These are phyloP conservation scores for Columba janthina DNA, from an alignment of 2,113 vertebrate species.

Conservation along the genomic window DNA sequence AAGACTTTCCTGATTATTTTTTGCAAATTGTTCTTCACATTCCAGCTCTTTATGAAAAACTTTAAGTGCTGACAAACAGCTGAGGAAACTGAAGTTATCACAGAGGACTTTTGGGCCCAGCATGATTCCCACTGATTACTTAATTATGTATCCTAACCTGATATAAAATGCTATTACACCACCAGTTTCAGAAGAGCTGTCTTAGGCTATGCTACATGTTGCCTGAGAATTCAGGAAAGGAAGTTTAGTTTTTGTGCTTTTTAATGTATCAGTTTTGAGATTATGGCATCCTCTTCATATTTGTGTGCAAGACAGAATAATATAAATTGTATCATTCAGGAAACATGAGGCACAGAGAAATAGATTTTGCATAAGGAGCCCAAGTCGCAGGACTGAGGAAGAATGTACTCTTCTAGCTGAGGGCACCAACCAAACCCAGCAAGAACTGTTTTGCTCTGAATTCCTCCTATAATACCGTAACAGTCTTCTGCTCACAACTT, in stretches of 20 bases:
- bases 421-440: background rate
- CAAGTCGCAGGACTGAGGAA: background rate
- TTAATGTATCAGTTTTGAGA: background rate
- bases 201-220: background rate
- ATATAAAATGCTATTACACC: background rate
- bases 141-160: background rate
- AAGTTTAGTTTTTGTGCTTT: background rate
- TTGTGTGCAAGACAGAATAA: background rate
- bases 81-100: background rate
- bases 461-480: background rate
- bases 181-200: background rate
- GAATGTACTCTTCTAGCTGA: background rate
- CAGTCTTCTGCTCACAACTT: conserved; percentile 2
- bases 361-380: background rate
- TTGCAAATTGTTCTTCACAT: background rate
- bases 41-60: background rate
- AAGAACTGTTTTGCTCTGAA: background rate
- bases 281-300: background rate
- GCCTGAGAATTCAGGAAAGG: background rate
- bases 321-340: background rate
- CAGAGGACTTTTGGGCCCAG: accelerated
- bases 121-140: background rate
- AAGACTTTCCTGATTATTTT: background rate
- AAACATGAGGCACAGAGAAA: background rate
- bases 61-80: background rate